Conservation (phyloP, 2,888 invertebrate species). For the Noctua pronuba region DNA sequence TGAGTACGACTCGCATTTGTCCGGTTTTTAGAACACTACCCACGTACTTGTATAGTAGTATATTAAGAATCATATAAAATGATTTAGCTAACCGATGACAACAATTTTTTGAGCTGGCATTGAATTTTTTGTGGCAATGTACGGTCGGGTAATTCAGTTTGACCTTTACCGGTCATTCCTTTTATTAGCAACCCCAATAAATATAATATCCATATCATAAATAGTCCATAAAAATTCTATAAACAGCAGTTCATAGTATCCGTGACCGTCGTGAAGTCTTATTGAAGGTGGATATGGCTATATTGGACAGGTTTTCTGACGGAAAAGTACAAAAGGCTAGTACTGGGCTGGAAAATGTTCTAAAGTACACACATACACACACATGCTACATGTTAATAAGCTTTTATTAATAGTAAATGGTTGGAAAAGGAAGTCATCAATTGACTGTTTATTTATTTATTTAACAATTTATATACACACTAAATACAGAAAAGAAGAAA, state of each 20-base stretch:
- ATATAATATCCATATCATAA: slow-evolving; percentile 21
- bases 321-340: background rate
- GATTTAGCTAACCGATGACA: no score
- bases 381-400: background rate
- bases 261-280: background rate
- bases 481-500: no score
- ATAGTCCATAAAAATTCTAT: slow-evolving; percentile 7
- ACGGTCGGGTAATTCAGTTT: background rate
- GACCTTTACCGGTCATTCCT: slow-evolving; percentile 4
- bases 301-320: background rate
- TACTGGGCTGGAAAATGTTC: background rate
- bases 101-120: no score
- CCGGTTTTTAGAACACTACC: no score
- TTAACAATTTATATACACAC: no score
- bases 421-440: no score
- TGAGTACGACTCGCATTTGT: no score
- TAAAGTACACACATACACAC: no score
- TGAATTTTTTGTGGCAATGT: background rate
- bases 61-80: no score
- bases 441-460: no score
- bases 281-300: slow-evolving; percentile 10
- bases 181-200: slow-evolving; percentile 41
- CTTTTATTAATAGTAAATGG: background rate
- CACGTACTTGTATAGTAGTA: no score
- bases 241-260: background rate